Evolutionary conservation across 2,888 invertebrate genomes (phyloP).

Genomic region (Autographa pulchrina): DNA sequence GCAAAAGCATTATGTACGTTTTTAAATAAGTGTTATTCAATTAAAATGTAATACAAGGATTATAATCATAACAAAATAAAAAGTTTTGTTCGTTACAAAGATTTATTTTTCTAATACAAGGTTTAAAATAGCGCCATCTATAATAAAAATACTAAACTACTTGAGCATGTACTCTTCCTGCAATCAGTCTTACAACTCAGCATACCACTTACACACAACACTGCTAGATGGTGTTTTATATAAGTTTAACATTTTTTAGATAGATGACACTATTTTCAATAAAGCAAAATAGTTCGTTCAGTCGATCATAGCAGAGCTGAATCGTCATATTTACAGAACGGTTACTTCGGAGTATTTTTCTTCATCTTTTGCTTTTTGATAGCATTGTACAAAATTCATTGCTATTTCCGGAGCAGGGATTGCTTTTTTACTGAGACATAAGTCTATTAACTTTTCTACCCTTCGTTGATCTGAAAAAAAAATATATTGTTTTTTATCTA

Average conservation of each 20-base stretch:
- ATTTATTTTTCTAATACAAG: too few species aligned
- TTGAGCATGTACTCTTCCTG: too few species aligned
- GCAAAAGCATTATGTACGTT: too few species aligned
- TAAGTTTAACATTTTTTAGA: slow-evolving; percentile 5
- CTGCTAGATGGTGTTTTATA: slow-evolving; percentile 2
- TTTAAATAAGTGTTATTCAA: too few species aligned
- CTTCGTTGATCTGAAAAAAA: slow-evolving; percentile 63
- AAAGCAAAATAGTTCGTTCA: slow-evolving; percentile 2
- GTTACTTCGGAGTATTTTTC: slow-evolving; percentile 38
- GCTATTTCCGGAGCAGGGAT: slow-evolving; percentile 67
- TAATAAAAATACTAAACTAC: too few species aligned
- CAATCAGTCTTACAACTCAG: too few species aligned
- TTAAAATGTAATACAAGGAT: too few species aligned
- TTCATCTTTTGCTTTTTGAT: slow-evolving; percentile 29
- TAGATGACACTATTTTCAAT: slow-evolving; percentile 43
- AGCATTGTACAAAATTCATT: slow-evolving; percentile 69
- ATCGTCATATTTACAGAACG: slow-evolving; percentile 26
- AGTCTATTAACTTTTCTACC: slow-evolving; percentile 53
- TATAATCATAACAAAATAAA: too few species aligned
- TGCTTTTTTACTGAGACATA: slow-evolving; percentile 62
- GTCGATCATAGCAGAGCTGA: slow-evolving; percentile 39
- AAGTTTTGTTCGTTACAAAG: too few species aligned
- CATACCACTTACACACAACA: neutral
- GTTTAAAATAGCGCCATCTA: too few species aligned
- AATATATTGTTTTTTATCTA: too few species aligned